phyloP scores from a whole-genome alignment of 1,140 invertebrate species.

The Dryas iulia region DNA sequence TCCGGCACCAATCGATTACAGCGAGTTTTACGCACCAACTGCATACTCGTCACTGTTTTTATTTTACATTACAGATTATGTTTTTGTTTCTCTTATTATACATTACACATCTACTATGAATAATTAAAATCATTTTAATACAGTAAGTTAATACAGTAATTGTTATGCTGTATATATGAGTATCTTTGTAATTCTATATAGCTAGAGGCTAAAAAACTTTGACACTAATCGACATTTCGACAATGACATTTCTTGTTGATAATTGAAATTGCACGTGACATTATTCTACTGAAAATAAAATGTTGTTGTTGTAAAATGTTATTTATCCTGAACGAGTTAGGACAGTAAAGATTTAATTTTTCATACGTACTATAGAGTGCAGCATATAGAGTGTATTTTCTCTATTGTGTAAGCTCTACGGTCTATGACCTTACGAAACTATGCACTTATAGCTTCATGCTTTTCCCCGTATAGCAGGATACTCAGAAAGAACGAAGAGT shows the following conservation, averaged over 20 bases:
- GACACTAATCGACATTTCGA: not conserved
- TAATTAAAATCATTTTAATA: not conserved
- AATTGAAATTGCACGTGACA: not conserved
- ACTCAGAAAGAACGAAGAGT: no score
- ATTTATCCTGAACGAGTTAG: not conserved
- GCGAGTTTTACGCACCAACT: slow-evolving; percentile 48
- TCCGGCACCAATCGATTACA: slow-evolving; percentile 61
- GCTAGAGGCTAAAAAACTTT: no score
- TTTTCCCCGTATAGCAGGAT: no score
- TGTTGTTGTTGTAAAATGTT: no score
- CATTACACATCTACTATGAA: not conserved
- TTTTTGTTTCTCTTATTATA: not conserved
- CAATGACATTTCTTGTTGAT: not conserved
- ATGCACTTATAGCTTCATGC: no score
- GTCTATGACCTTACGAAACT: no score
- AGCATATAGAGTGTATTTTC: no score
- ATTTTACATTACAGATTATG: slow-evolving; percentile 15
- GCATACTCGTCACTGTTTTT: slow-evolving; percentile 52
- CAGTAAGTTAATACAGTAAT: no score
- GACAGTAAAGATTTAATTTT: not conserved
- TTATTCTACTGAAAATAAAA: not conserved
- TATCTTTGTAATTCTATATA: no score
- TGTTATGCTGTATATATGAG: no score
- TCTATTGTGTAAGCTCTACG: no score
- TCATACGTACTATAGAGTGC: no score